Evolutionary conservation across 2,797 vertebrate genomes (phyloP), one percentile per base, ranked within the genome.

Genomic region (Eupleurogrammus muticus): DNA sequence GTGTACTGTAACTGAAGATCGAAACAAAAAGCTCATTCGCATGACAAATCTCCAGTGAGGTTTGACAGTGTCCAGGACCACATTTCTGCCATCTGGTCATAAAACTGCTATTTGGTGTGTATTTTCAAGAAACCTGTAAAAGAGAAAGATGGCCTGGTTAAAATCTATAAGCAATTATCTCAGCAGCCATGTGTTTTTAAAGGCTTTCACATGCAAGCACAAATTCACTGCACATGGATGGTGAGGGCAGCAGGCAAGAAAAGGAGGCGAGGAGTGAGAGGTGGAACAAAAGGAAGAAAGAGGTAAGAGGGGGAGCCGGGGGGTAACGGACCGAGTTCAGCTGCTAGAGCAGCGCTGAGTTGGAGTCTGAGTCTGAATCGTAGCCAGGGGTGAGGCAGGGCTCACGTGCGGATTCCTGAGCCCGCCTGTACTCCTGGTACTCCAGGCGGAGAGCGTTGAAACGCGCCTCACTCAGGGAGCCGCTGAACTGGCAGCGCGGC

Each of bases 391-490:
- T 23, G 75, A 71, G 75, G 78, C 85, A 62, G 75, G 89, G 89
- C 66, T 90, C 85, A 68, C 52, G 82, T 80, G 54, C 44, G 85
- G 90, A 88, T 47, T 91, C 89, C 86, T 92, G 93, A 79, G 90
- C 73, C 58, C 81, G 92, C 70, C 90, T 90, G 90, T 92, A 93
- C 83, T 93, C 82, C 48, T 94, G 92, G 86, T 93, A 95, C 86
- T 95, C 95, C 85, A 90, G 92, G 38, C 93, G 93, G 50, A 95
- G 91, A 62, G 94, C 94, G 73, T 90, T 91, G 92, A 94, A 95
- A 58, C 93, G 95, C 10, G 91, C 93, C 71, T 95, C 94, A 50
- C 93, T 94, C 48, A 95, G 90, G 65, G 93, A 93, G 81, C 52
- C 90, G 75, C 85, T 81, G 81, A 72, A 83, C 51, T 78, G 84